A percentile compares a stretch with the other conserved stretches of the same genome.
Evolutionary conservation across 2,113 vertebrate genomes (phyloP).

Genomic region (Aythya baeri): DNA sequence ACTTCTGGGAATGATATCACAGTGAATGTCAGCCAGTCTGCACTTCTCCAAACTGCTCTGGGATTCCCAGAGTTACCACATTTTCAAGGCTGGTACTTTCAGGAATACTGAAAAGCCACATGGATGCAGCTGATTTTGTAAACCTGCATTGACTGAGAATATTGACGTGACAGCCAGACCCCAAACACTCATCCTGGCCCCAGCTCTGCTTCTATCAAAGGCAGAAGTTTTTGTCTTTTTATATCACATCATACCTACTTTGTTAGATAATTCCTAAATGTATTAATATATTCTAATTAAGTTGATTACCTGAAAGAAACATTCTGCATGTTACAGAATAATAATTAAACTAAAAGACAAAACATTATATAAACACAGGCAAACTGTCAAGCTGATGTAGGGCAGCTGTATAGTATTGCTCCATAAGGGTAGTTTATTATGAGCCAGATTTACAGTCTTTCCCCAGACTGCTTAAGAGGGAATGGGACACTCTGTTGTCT

Average conservation of each 20-base stretch:
- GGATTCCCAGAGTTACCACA: slow-evolving; percentile 23
- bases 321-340: background rate
- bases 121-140: background rate
- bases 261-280: background rate
- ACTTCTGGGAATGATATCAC: slow-evolving; percentile 68
- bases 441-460: background rate
- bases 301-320: background rate
- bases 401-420: background rate
- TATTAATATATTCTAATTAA: background rate
- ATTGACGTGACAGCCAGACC: background rate
- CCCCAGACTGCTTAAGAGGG: background rate
- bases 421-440: background rate
- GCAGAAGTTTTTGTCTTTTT: background rate
- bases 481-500: background rate
- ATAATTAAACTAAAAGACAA: background rate
- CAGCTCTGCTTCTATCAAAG: background rate
- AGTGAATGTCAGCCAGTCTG: slow-evolving; percentile 47
- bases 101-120: slow-evolving; percentile 59
- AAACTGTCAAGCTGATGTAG: background rate
- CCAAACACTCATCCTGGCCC: rapidly evolving
- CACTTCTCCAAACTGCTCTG: slow-evolving; percentile 33
- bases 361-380: background rate
- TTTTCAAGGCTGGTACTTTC: slow-evolving; percentile 39
- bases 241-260: background rate
- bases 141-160: background rate